Percentiles rank a stretch among this genome's conserved stretches.
phyloP scores from a whole-genome alignment of 2,113 vertebrate genomes.

The Tricholaema leucomelas region DNA sequence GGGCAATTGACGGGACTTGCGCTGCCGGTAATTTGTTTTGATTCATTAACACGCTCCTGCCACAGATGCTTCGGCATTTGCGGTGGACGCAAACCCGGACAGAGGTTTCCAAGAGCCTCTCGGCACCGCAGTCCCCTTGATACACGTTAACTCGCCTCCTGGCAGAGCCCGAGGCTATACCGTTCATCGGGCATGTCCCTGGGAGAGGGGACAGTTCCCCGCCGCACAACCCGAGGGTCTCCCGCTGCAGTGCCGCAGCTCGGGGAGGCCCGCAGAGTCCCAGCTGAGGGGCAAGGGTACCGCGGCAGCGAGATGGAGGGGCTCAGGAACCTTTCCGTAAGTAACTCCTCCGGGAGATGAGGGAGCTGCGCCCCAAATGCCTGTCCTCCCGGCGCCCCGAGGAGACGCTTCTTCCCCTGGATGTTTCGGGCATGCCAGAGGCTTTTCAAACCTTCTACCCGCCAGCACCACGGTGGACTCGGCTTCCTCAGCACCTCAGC shows the following conservation, averaged over 20 bases:
- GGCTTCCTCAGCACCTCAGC: not conserved
- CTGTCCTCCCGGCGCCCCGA: not conserved
- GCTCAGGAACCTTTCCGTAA: not conserved
- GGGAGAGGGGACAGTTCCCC: not conserved
- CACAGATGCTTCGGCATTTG: not conserved
- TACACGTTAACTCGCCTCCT: rapidly evolving
- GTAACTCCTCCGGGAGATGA: not conserved
- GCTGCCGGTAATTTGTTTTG: not conserved
- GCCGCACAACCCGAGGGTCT: not conserved
- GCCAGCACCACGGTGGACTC: not conserved
- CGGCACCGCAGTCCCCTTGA: not conserved
- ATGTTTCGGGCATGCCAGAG: not conserved
- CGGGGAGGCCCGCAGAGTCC: not conserved
- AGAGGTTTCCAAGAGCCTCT: not conserved
- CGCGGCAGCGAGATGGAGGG: not conserved
- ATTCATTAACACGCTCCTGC: not conserved
- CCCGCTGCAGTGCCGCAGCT: not conserved
- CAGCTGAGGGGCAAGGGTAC: not conserved
- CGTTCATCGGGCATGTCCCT: not conserved
- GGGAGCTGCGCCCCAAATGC: not conserved
- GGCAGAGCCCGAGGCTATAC: not conserved
- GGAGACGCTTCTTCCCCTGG: not conserved
- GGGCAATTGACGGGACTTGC: not conserved
- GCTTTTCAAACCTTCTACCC: not conserved
- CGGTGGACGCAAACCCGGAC: rapidly evolving